A percentile compares a stretch with the other conserved stretches of the same genome.
These are phyloP conservation scores for Megamerina dolium DNA, from an alignment of 2,888 invertebrate genomes.

Conservation along the genomic window DNA sequence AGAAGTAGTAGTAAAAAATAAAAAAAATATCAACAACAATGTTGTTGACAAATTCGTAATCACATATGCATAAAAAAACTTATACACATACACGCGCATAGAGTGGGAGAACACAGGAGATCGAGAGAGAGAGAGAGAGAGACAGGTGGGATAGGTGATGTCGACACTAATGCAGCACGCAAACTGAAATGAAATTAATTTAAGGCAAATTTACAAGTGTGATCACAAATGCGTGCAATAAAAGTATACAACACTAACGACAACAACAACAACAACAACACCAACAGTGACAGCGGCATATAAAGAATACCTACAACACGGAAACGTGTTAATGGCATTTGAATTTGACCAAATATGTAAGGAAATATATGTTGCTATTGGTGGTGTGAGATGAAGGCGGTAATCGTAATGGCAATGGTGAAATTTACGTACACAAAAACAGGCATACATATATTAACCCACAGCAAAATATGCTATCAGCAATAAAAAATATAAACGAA, in stretches of 20 bases:
- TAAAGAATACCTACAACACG: conserved; percentile 25
- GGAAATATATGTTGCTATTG: no score
- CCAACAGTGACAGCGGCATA: no score
- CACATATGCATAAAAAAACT: neutral
- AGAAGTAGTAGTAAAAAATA: neutral
- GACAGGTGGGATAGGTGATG: neutral
- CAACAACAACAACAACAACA: no score
- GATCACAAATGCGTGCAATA: conserved; percentile 30
- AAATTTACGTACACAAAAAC: neutral
- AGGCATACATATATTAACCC: neutral
- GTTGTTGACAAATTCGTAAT: conserved; percentile 11
- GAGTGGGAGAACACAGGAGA: neutral
- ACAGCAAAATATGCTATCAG: neutral
- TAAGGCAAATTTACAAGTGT: conserved; percentile 28
- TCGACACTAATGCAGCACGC: no score
- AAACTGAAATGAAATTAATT: no score
- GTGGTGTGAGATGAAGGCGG: no score
- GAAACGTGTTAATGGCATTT: conserved; percentile 48
- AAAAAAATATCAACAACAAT: neutral
- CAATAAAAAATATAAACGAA: no score
- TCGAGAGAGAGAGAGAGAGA: neutral
- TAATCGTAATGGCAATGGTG: no score
- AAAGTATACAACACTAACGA: conserved; percentile 18
- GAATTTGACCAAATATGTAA: conserved; percentile 48
- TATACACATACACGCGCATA: no score